Evolutionary conservation across 2,797 vertebrate genomes (phyloP), one percentile per base, ranked within the genome.

Genomic region (Cottoperca gobio): DNA sequence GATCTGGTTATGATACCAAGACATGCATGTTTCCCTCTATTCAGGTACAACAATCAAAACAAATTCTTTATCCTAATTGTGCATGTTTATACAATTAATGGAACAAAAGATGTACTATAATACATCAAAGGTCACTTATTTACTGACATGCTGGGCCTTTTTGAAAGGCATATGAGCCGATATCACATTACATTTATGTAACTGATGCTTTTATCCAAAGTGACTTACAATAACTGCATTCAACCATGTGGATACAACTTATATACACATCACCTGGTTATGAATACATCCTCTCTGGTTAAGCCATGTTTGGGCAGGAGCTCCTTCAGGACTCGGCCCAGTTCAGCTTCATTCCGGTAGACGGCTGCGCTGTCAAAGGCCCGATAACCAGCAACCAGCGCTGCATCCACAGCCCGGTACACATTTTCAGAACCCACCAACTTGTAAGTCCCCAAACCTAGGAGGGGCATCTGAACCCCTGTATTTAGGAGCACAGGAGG

Each of bases 281-380:
- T 91, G 67, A 96, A 96, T 1, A 96, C 59, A 55, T 96, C 95
- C 19, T 79, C 70, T 43, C 96, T 90, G 8, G 70, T 84, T 46
- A 96, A 85, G 14, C 93, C 86, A 4, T 96, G 82, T 67, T 93
- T 93, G 4, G 95, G 95, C 26, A 96, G 75, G 9, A 96, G 88
- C n/a, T 92, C 84, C 37, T 65, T 80, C 61, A 97, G 79, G 0
- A 94, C 94, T 10, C 39, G 80, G 17, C 95, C 95, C 37, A 96
- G 31, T 23, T 95, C 89, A 0, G 83, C 87, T 67, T 97, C 96
- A 31, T 96, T 97, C 19, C 65, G 70, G 66, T 96, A 96, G 17
- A 96, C 95, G 0, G 94, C 84, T 0, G 96, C 96, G 1, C 94
- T 96, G 81, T 97, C 96, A 61, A 96, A 96, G n/a, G 95, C 86